A percentile compares a stretch with the other conserved stretches of the same genome.
Conservation (phyloP, 2,888 invertebrate genomes). For the Lacanobia oleracea region DNA sequence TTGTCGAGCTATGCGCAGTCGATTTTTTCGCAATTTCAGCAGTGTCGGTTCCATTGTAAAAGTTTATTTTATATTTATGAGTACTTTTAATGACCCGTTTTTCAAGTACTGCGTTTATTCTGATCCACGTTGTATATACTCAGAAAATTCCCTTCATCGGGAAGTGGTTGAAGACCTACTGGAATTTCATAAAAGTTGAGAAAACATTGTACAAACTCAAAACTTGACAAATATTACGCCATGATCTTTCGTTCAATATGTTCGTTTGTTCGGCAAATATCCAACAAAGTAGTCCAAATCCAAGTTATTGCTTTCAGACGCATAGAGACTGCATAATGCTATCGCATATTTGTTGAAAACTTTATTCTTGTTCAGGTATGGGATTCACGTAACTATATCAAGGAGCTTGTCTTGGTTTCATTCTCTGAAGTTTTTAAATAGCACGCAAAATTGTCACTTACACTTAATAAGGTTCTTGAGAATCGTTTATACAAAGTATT, state of each 20-base stretch:
- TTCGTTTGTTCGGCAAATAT: constrained; percentile 40
- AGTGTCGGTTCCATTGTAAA: too few relatives aligned
- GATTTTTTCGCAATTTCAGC: too few relatives aligned
- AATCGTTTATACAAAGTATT: too few relatives aligned
- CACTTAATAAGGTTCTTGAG: too few relatives aligned
- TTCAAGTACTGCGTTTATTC: too few relatives aligned
- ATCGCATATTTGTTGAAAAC: constrained; percentile 20
- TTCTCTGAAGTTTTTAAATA: neutral
- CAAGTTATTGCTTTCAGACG: constrained; percentile 38
- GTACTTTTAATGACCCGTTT: too few relatives aligned
- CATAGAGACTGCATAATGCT: constrained; percentile 40
- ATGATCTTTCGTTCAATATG: constrained; percentile 24
- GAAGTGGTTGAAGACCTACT: too few relatives aligned
- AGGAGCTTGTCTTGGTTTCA: neutral
- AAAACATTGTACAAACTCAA: neutral
- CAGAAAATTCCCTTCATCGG: too few relatives aligned
- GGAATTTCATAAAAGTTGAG: neutral
- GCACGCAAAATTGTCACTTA: neutral
- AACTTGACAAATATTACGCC: constrained; percentile 1
- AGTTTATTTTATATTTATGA: too few relatives aligned
- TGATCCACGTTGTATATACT: too few relatives aligned
- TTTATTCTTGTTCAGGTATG: constrained; percentile 16
- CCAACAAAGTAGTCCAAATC: constrained; percentile 25
- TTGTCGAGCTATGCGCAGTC: too few relatives aligned
- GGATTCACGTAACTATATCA: neutral